These are phyloP conservation scores for Mormyrus proboscirostris DNA, from an alignment of 2,797 vertebrate species.

Conservation along the genomic window DNA sequence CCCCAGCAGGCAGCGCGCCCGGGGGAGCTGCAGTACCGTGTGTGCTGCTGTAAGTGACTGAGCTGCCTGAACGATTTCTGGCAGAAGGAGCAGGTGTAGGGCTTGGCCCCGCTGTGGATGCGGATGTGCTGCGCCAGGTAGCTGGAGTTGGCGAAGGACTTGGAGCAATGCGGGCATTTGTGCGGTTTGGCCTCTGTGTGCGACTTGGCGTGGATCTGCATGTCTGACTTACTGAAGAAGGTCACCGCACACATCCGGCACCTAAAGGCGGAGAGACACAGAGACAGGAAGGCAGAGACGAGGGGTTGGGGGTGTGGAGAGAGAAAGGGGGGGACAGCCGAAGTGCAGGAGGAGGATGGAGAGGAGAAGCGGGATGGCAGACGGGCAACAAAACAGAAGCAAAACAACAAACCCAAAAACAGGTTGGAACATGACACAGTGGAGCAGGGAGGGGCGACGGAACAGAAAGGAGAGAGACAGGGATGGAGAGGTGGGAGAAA, in stretches of 20 bases:
- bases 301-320: conserved; percentile 16
- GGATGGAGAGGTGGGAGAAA: conserved; percentile 32
- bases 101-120: conserved; percentile 98
- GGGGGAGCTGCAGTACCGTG: conserved; percentile 77
- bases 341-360: not conserved
- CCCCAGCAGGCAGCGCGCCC: conserved; percentile 55
- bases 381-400: not conserved
- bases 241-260: conserved; percentile 99
- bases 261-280: conserved; percentile 75
- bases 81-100: conserved; percentile 99
- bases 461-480: conserved; percentile 17
- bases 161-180: conserved; percentile 99
- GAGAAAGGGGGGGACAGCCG: not conserved
- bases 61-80: conserved; percentile 99
- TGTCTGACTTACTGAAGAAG: conserved; percentile 99
- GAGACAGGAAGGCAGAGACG: conserved; percentile 48
- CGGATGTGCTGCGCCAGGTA: conserved; percentile 99
- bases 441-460: not conserved
- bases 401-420: not conserved
- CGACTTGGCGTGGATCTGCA: conserved; percentile 99
- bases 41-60: conserved; percentile 99
- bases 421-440: not conserved
- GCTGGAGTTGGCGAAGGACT: conserved; percentile 99
- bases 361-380: not conserved
- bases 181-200: conserved; percentile 99